A percentile compares a stretch with the other conserved stretches of the same genome.
Conservation (phyloP, 92 coral and sea anemone genomes). For the Heliopora coerulea region DNA sequence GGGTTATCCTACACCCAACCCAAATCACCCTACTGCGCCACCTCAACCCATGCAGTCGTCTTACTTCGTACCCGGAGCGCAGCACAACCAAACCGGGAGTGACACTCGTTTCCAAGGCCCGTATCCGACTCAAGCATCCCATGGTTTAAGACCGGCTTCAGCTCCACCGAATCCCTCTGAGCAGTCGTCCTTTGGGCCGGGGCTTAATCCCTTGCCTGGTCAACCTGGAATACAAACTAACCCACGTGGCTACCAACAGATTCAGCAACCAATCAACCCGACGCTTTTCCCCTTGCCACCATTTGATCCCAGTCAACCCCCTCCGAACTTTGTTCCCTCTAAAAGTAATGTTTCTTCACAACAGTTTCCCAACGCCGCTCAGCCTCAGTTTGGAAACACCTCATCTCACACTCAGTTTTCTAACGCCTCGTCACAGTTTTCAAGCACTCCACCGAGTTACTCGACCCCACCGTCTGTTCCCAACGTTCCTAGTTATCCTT, state of each 20-base stretch:
- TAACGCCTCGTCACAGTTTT: conserved; percentile 3
- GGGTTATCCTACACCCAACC: conserved; percentile 20
- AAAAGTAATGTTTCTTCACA: not conserved
- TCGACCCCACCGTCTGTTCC: not conserved
- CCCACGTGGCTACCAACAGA: conserved; percentile 2
- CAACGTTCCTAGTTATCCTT: not conserved
- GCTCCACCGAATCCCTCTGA: not conserved
- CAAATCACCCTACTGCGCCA: not conserved
- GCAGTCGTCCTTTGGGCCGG: not conserved
- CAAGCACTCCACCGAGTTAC: conserved; percentile 6
- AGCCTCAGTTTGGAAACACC: too few species aligned
- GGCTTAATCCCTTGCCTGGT: not conserved
- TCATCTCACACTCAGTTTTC: not conserved
- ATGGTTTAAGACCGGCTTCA: not conserved
- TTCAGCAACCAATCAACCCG: conserved; percentile 21
- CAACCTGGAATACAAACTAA: not conserved
- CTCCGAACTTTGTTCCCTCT: not conserved
- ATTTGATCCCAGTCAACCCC: conserved; percentile 11
- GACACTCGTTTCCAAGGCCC: not conserved
- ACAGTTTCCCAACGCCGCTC: conserved; percentile 2
- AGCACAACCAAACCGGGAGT: not conserved
- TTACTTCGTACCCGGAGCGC: not conserved
- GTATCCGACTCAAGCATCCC: not conserved
- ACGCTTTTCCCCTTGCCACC: not conserved
- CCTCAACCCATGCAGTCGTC: not conserved